Conservation (phyloP, 2,113 vertebrate species). For the Triplophysa siluroides region DNA sequence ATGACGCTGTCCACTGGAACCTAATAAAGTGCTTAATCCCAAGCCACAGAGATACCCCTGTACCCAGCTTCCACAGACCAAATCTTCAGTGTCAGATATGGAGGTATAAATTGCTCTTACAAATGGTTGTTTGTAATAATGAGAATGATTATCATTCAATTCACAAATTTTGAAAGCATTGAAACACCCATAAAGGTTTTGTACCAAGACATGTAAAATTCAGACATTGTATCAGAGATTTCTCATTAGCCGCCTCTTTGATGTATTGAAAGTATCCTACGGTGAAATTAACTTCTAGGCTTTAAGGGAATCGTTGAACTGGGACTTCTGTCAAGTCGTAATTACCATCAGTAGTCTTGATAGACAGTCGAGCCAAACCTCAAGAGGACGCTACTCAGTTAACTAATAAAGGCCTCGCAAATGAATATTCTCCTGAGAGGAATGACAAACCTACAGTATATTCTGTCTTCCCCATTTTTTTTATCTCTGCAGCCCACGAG, state of each 20-base stretch:
- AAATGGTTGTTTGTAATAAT: slow-evolving; percentile 2
- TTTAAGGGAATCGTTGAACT: slow-evolving; percentile 13
- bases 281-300: slow-evolving; percentile 25
- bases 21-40: slow-evolving; percentile 1
- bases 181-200: background rate
- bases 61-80: background rate
- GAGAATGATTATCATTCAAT: background rate
- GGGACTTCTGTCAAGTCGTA: slow-evolving; percentile 52
- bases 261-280: background rate
- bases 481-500: slow-evolving; percentile 32
- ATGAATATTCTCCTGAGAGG: slow-evolving; percentile 18
- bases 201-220: background rate
- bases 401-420: slow-evolving; percentile 22
- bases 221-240: background rate
- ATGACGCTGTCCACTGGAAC: background rate
- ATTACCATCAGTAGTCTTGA: slow-evolving; percentile 56
- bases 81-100: background rate
- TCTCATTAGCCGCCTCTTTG: background rate
- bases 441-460: slow-evolving; percentile 8
- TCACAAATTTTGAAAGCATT: background rate
- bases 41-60: background rate
- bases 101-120: background rate
- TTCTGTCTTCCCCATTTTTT: slow-evolving; percentile 17
- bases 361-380: slow-evolving; percentile 58
- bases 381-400: slow-evolving; percentile 40